Percentiles rank a stretch among this genome's conserved stretches.
Evolutionary conservation across 2,113 vertebrate species (phyloP).

Genomic region (Catagonus wagneri): DNA sequence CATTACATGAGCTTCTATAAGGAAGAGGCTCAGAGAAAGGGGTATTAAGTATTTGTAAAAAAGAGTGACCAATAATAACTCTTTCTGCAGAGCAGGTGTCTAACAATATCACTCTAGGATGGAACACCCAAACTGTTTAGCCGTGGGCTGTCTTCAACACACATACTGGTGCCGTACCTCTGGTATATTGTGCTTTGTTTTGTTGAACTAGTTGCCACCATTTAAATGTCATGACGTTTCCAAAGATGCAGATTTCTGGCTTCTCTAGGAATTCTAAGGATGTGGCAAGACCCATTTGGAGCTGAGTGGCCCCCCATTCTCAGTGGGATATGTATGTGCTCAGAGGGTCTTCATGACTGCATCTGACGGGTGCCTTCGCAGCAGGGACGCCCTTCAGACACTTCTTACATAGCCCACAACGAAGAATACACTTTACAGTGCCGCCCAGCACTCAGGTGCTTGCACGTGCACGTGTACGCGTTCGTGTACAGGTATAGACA

Average conservation of each 20-base stretch:
- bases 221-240: neutral
- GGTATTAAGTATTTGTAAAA: neutral
- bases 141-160: neutral
- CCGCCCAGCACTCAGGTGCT: neutral
- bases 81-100: neutral
- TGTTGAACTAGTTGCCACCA: neutral
- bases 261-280: conserved; percentile 13
- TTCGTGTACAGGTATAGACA: neutral
- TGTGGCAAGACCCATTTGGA: neutral
- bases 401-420: neutral
- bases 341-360: no score
- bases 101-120: neutral
- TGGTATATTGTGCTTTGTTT: neutral
- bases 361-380: no score
- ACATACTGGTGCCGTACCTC: neutral
- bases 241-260: neutral
- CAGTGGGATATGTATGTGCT: neutral
- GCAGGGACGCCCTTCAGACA: neutral
- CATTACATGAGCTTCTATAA: neutral
- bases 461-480: neutral
- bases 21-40: neutral
- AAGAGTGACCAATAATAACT: neutral
- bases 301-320: neutral
- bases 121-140: neutral
- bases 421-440: neutral